Percentiles rank a stretch among this genome's conserved stretches.
phyloP scores from a whole-genome alignment of 2,888 invertebrate species.

The Oegoconia quadripuncta region DNA sequence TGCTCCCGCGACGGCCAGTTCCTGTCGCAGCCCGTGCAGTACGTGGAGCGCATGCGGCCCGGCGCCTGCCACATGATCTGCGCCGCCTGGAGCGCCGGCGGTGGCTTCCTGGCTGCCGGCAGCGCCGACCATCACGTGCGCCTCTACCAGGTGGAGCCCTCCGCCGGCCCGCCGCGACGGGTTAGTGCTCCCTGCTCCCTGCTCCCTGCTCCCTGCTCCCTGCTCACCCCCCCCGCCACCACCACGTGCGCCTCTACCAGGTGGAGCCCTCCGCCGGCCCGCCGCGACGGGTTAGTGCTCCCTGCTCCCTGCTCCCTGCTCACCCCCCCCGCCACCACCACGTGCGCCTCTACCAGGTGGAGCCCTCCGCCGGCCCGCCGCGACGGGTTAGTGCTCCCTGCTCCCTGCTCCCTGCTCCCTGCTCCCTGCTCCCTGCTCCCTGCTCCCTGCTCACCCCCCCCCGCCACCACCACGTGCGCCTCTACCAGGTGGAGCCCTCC shows the following conservation, averaged over 20 bases:
- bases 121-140: constrained; percentile 96
- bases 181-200: too few species aligned
- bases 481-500: too few species aligned
- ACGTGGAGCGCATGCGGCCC: constrained; percentile 91
- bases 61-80: constrained; percentile 95
- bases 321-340: constrained; percentile 96
- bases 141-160: constrained; percentile 92
- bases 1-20: constrained; percentile 76
- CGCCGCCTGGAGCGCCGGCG: constrained; percentile 74
- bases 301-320: constrained; percentile 88
- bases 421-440: too few species aligned
- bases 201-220: too few species aligned
- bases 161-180: constrained; percentile 79
- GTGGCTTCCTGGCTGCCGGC: constrained; percentile 89
- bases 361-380: constrained; percentile 85
- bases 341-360: constrained; percentile 92
- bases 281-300: too few species aligned
- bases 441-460: too few species aligned
- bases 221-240: too few species aligned
- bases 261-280: too few species aligned
- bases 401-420: too few species aligned
- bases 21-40: constrained; percentile 90
- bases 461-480: too few species aligned
- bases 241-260: too few species aligned
- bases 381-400: too few species aligned